Conservation (phyloP, 1,140 invertebrate species). For the Neodiprion pinetum region DNA sequence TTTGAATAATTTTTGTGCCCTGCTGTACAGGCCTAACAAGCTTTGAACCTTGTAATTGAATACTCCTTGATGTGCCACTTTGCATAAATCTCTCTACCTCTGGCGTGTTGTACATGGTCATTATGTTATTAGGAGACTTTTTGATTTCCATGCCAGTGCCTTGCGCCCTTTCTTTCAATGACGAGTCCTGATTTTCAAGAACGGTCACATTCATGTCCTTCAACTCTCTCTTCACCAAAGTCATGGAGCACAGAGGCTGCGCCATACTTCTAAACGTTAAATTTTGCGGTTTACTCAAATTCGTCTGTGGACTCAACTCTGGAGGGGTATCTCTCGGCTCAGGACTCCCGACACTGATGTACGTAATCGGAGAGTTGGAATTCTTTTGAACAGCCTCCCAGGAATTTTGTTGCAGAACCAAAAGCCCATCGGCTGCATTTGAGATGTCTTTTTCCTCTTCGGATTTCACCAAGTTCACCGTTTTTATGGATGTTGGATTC, state of each 20-base stretch:
- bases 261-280: background rate
- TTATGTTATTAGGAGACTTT: no score
- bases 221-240: background rate
- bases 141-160: no score
- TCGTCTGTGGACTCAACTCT: background rate
- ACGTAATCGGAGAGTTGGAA: background rate
- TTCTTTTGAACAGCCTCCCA: conserved; percentile 15
- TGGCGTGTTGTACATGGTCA: no score
- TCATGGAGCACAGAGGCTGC: background rate
- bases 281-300: background rate
- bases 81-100: background rate
- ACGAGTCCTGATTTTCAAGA: background rate
- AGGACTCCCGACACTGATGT: no score
- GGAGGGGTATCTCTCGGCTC: background rate
- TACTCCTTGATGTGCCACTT: background rate
- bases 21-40: background rate
- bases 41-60: background rate
- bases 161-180: background rate
- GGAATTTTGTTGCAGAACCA: conserved; percentile 31
- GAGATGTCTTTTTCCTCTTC: conserved; percentile 28
- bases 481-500: background rate
- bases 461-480: background rate
- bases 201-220: background rate
- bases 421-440: conserved; percentile 22
- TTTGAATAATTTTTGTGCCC: background rate